Percentiles rank a stretch among this genome's conserved stretches.
phyloP scores from a whole-genome alignment of 2,113 vertebrate genomes.

The Mirounga angustirostris region DNA sequence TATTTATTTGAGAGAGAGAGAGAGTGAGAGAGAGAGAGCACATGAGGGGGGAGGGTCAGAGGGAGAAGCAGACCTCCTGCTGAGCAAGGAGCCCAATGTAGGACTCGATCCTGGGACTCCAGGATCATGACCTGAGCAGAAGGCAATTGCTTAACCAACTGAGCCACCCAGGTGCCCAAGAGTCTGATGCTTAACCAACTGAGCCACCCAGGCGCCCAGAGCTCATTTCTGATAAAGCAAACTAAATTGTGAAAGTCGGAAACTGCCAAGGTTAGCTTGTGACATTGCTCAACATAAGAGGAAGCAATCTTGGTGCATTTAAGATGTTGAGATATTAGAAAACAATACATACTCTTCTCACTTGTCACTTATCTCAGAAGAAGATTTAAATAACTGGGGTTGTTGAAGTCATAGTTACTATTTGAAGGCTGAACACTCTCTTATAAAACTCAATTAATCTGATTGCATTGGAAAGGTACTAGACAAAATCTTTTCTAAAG shows the following conservation, averaged over 20 bases:
- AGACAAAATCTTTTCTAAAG: background rate
- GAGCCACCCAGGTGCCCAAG: background rate
- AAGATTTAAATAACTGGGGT: background rate
- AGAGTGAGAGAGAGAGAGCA: too few species aligned
- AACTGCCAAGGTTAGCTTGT: slow-evolving; percentile 67
- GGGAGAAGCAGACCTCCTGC: too few species aligned
- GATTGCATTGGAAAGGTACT: background rate
- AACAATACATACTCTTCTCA: background rate
- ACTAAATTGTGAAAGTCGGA: slow-evolving; percentile 59
- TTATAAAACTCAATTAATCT: slow-evolving; percentile 30
- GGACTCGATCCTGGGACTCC: too few species aligned
- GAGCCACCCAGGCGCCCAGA: background rate
- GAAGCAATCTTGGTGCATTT: background rate
- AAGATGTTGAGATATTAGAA: background rate
- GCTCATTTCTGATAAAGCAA: slow-evolving; percentile 67
- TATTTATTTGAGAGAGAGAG: too few species aligned
- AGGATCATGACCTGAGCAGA: too few species aligned
- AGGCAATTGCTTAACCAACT: background rate
- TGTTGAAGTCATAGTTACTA: background rate
- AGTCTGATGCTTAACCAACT: background rate
- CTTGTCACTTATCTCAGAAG: background rate
- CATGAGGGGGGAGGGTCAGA: too few species aligned
- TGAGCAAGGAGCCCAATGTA: too few species aligned
- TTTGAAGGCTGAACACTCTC: background rate
- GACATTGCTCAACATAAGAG: slow-evolving; percentile 1